phyloP scores from a whole-genome alignment of 2,113 vertebrate genomes.

The Chloropsis cyanopogon region DNA sequence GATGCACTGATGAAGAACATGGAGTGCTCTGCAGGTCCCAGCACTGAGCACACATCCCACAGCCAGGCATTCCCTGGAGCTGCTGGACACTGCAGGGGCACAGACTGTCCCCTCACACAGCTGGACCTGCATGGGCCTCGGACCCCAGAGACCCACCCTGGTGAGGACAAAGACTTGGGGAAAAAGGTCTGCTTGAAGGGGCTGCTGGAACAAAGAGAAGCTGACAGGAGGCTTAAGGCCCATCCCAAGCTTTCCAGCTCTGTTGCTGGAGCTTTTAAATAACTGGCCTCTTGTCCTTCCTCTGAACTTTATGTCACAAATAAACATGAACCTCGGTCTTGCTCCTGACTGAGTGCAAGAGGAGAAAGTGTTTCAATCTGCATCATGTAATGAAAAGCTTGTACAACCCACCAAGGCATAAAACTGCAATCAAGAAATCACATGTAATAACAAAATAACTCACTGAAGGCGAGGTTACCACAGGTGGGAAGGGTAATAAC shows the following conservation, averaged over 20 bases:
- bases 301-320: not conserved
- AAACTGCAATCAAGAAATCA: not conserved
- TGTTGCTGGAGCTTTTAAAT: not conserved
- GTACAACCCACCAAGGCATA: not conserved
- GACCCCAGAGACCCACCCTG: not conserved
- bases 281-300: not conserved
- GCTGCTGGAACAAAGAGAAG: not conserved
- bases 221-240: not conserved
- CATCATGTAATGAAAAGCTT: not conserved
- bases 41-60: not conserved
- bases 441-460: not conserved
- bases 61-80: not conserved
- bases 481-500: not conserved
- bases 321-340: rapidly evolving
- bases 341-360: not conserved
- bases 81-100: too few species aligned
- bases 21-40: not conserved
- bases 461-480: rapidly evolving
- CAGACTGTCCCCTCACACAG: not conserved
- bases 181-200: not conserved
- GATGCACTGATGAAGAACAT: not conserved
- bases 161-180: not conserved
- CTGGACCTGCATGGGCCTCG: not conserved
- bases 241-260: not conserved
- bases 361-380: not conserved